Base-by-base conservation (phyloP, 2,113 vertebrate species). In the Erpornis zantholeuca region DNA sequence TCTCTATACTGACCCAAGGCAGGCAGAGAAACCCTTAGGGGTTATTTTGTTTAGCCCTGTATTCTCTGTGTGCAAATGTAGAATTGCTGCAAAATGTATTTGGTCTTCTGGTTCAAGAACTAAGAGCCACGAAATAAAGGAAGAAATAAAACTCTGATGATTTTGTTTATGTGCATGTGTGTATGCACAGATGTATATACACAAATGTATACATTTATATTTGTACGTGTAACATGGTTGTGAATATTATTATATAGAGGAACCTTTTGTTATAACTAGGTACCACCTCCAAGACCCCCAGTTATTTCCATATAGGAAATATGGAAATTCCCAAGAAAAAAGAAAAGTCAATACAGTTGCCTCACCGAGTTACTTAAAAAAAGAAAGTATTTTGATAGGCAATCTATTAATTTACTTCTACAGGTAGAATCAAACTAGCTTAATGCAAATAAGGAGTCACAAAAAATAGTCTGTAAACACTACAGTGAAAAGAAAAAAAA, bases 391-490 rank as follows among this genome's bases (percentile, higher is more conserved):
- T 95, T 94, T 85, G 82, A 56, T 92, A 81, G 47, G 53, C 64
- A 57, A 23, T 64, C 80, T 91, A 10, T 93, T 96, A 86, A 75
- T 97, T 97, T 81, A 54, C 63, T 94, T 96, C 88, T 96, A 92
- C 88, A 94, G 50, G 53, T 91, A 68, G 65, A 83, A 81, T 95
- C 69, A 97, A 89, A 91, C 61, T 89, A 77, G 49, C 45, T 45
- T 92, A 94, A 95, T 61, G 44, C 65, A 92, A 93, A 81, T 69
- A 97, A 83, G 63, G 66, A 92, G 91, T 95, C 15, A 14, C 66
- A 90, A 92, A 96, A 94, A 84, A 45, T 88, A 83, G 56, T 91
- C 72, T 77, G 73, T 95, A 97, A 98, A 95, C 88, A 96, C 81
- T 87, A 86, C 50, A 53, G 68, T 4, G 7, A 71, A 86, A 92